phyloP scores from a whole-genome alignment of 2,797 vertebrate species.

The Bradypodion pumilum region DNA sequence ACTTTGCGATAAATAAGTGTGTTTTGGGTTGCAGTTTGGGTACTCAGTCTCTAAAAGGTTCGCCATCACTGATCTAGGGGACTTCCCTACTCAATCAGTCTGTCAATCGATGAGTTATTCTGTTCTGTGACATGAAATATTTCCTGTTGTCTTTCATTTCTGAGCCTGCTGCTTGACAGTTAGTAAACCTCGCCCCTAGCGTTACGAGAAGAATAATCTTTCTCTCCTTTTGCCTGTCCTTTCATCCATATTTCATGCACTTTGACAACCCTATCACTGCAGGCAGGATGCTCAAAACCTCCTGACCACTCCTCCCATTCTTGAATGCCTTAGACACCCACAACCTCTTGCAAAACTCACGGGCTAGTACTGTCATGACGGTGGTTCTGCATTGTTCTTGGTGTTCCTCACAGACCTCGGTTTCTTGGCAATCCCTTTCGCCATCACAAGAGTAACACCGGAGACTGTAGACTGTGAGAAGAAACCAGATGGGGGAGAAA shows the following conservation, averaged over 20 bases:
- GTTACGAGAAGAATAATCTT: too few species aligned
- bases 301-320: not conserved
- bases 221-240: too few species aligned
- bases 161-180: not conserved
- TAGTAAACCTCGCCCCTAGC: not conserved
- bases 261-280: too few species aligned
- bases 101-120: too few species aligned
- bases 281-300: not conserved
- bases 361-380: not conserved
- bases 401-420: not conserved
- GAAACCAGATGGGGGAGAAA: not conserved
- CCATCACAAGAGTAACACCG: conserved; percentile 22
- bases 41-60: too few species aligned
- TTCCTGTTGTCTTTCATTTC: not conserved
- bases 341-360: not conserved
- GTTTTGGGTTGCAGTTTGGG: too few species aligned
- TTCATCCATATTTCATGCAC: too few species aligned
- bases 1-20: too few species aligned
- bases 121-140: too few species aligned
- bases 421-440: not conserved
- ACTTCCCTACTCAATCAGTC: too few species aligned
- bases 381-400: conserved; percentile 11
- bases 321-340: not conserved
- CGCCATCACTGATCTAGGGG: too few species aligned
- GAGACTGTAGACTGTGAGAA: not conserved